Percentiles rank a stretch among this genome's conserved stretches.
Evolutionary conservation across 2,797 vertebrate genomes (phyloP).

Genomic region (Sarcophilus harrisii): DNA sequence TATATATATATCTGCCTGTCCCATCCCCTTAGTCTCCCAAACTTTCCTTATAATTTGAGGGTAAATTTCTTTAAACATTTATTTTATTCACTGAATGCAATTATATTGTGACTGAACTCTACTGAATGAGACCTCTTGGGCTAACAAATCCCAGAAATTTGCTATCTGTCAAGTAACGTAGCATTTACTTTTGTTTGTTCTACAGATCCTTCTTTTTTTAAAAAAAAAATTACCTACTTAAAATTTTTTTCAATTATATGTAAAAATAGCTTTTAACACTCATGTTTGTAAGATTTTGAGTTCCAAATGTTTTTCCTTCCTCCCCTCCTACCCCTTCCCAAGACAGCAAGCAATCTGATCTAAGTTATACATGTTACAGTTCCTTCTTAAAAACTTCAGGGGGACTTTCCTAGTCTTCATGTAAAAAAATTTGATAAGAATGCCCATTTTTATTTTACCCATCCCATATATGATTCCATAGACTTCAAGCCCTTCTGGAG

Average conservation of each 20-base stretch:
- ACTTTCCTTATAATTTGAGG: neutral
- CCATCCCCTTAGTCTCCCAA: neutral
- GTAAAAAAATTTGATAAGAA: neutral
- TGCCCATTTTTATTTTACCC: slow-evolving; percentile 12
- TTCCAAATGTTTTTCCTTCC: no score
- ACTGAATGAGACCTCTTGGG: neutral
- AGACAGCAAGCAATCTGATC: no score
- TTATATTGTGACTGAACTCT: neutral
- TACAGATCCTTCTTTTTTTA: neutral
- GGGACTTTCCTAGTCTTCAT: neutral
- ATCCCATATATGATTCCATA: neutral
- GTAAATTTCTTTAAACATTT: neutral
- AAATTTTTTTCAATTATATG: no score
- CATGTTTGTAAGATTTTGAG: no score
- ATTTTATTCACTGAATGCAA: neutral
- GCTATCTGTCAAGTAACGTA: neutral
- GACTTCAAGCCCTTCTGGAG: neutral
- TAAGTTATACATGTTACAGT: neutral
- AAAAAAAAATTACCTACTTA: no score
- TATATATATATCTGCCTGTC: neutral
- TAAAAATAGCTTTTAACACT: no score
- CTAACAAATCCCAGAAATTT: slow-evolving; percentile 11
- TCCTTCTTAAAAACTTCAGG: slow-evolving; percentile 23
- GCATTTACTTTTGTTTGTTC: slow-evolving; percentile 20
- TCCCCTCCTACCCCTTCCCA: no score